Base-by-base conservation (phyloP, 2,888 invertebrate genomes). In the Cantharis rustica region DNA sequence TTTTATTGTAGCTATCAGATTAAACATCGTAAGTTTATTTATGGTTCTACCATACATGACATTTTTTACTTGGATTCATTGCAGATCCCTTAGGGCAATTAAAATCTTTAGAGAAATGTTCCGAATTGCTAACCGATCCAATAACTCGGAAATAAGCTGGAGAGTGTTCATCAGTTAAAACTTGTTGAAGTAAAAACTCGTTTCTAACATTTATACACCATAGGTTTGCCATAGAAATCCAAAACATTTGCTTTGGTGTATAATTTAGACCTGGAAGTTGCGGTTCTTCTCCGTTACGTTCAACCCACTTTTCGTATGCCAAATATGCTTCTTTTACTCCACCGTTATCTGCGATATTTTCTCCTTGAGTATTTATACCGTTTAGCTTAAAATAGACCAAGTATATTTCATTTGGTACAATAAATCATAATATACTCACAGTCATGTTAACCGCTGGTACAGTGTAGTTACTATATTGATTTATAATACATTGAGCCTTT, bases 261-360 rank as follows among this genome's bases (percentile, higher is more conserved):
- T 78, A 79, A 20, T 76, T 69, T 62, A 80, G 20, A n/a, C 75
- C 78, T 1, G 79, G 79, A 62, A 80, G 72, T 10, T 13, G 62
- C 0, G 71, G 61, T 64, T 80, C 80, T 26, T 61, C 63, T 5
- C 71, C 73, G 31, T 78, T 61, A 13, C 31, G 26, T 62, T 75
- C 64, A 11, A 71, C 61, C 76, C 76, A 78, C 5, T 73, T 96
- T 0, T 82, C 93, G 90, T 7, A 91, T 89, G 79, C 94, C 91
- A 85, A 13, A 90, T 88, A 62, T 90, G 96, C 95, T 87, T 96
- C 95, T 84, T 96, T 95, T 69, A 97, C 91, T 0, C 97, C 97
- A 0, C 97, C 97, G 84, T 97, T 97, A 85, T 97, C 97, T 0
- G 97, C 97, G 83, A 97, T 97, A 84, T 97, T 97, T 88, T 97